Evolutionary conservation across 2,113 vertebrate species (phyloP).

Genomic region (Phyllostomus hastatus): DNA sequence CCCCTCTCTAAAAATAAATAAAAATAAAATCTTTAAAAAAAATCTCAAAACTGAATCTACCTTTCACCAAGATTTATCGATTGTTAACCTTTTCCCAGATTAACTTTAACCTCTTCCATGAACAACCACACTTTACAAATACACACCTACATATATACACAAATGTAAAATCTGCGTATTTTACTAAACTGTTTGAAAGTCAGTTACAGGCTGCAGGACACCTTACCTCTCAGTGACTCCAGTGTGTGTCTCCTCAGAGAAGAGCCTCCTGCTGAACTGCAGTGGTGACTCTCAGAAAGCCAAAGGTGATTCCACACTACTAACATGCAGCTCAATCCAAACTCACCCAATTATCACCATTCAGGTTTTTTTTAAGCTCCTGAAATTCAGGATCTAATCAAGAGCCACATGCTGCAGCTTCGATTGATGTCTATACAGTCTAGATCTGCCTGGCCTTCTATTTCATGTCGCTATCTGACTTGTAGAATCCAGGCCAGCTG

Average conservation of each 20-base stretch:
- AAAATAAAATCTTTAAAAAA: too few relatives aligned
- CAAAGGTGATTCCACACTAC: not conserved
- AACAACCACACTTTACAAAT: not conserved
- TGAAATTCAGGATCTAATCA: not conserved
- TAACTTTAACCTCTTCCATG: not conserved
- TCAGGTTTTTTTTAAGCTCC: not conserved
- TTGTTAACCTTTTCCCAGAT: not conserved
- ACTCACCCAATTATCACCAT: not conserved
- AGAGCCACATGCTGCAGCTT: not conserved
- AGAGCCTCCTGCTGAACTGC: too few relatives aligned
- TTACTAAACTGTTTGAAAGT: not conserved
- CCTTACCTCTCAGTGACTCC: not conserved
- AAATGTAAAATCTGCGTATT: not conserved
- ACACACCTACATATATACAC: not conserved
- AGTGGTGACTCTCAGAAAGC: not conserved
- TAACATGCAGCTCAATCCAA: fast-evolving
- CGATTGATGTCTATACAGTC: not conserved
- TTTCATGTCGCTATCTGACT: not conserved
- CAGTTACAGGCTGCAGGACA: not conserved
- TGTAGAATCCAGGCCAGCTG: not conserved
- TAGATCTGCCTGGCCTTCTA: not conserved
- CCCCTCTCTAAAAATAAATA: too few relatives aligned
- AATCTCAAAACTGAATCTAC: not conserved
- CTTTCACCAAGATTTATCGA: not conserved
- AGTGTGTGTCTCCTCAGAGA: not conserved